Conservation (phyloP, 2,888 invertebrate genomes). For the Chymomyza fuscimana region DNA sequence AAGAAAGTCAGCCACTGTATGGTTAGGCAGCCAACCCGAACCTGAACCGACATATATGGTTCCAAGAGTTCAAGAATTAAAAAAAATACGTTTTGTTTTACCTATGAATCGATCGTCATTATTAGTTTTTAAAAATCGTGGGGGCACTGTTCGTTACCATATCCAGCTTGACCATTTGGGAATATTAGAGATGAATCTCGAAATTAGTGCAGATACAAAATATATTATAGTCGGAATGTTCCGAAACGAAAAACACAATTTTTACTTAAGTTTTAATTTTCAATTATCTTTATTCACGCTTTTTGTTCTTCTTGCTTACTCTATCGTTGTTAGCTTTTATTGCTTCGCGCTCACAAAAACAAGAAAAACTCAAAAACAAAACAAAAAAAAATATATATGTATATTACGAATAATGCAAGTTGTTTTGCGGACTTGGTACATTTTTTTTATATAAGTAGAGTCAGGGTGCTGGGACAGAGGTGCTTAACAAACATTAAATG, state of each 20-base stretch:
- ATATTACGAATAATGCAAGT: slow-evolving; percentile 1
- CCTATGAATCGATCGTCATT: too few relatives aligned
- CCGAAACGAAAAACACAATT: neutral
- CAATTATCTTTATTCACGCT: slow-evolving; percentile 5
- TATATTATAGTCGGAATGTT: too few relatives aligned
- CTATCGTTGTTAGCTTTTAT: slow-evolving; percentile 5
- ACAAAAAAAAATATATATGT: slow-evolving; percentile 25
- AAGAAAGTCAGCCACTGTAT: too few relatives aligned
- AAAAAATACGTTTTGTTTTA: too few relatives aligned
- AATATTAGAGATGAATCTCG: too few relatives aligned
- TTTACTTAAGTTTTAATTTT: neutral
- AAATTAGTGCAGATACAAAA: too few relatives aligned
- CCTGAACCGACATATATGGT: too few relatives aligned
- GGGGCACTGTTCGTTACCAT: too few relatives aligned
- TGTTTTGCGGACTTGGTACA: neutral
- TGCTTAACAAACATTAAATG: neutral
- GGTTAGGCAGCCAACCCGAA: too few relatives aligned
- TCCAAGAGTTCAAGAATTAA: too few relatives aligned
- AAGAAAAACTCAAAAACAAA: slow-evolving; percentile 32
- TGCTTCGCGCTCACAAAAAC: slow-evolving; percentile 6
- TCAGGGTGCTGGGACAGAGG: slow-evolving; percentile 4
- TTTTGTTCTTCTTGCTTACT: slow-evolving; percentile 2
- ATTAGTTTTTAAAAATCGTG: too few relatives aligned
- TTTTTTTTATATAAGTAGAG: neutral
- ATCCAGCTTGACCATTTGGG: too few relatives aligned